These are phyloP conservation scores for Enteromius treurensis DNA, from an alignment of 2,797 vertebrate species.

Conservation along the genomic window DNA sequence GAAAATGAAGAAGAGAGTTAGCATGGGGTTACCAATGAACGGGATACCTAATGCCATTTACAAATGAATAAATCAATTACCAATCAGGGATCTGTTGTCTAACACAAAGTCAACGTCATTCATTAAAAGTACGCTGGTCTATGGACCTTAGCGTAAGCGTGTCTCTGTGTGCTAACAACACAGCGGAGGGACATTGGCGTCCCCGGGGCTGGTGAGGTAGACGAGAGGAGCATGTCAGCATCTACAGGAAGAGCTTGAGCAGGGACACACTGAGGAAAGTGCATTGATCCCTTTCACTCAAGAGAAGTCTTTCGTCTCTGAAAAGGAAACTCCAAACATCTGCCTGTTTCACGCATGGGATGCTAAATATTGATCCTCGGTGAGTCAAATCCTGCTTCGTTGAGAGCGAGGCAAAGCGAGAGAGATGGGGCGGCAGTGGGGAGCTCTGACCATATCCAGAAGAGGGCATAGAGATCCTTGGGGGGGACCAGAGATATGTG, in stretches of 20 bases:
- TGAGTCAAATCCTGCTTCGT: constrained; percentile 85
- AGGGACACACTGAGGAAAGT: constrained; percentile 72
- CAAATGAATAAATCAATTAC: constrained; percentile 83
- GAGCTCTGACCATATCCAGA: constrained; percentile 76
- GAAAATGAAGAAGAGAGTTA: constrained; percentile 67
- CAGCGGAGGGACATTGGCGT: constrained; percentile 68
- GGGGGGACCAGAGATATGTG: constrained; percentile 62
- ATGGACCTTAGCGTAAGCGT: constrained; percentile 70
- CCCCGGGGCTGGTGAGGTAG: constrained; percentile 62
- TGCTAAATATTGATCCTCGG: constrained; percentile 93
- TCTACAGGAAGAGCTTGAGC: constrained; percentile 67
- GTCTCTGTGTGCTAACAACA: constrained; percentile 69
- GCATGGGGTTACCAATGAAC: constrained; percentile 68
- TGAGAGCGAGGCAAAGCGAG: constrained; percentile 73
- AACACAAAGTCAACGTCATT: constrained; percentile 76
- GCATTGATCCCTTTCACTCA: constrained; percentile 91
- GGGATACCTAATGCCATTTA: constrained; percentile 76
- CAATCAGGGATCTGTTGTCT: constrained; percentile 81
- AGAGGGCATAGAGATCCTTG: constrained; percentile 70
- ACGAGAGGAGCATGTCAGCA: not conserved
- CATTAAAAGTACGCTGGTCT: constrained; percentile 67
- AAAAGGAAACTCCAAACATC: constrained; percentile 97
- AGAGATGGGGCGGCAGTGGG: constrained; percentile 65
- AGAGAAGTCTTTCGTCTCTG: constrained; percentile 79
- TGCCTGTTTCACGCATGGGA: constrained; percentile 96